Base-by-base conservation (phyloP, 2,888 invertebrate genomes). In the Acronicta aceris region DNA sequence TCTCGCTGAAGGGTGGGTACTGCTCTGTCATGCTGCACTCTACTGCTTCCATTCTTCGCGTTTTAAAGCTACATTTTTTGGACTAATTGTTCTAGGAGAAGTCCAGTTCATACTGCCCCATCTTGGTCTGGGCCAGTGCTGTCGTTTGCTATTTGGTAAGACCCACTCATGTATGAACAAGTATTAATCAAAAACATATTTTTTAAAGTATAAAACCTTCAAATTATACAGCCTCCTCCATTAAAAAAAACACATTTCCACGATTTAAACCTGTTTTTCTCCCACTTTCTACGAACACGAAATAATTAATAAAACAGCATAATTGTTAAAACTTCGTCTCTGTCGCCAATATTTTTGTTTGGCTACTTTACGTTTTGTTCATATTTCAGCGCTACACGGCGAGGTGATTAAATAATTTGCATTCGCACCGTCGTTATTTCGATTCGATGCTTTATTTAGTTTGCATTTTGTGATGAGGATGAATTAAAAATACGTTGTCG, bases 341-440 rank as follows among this genome's bases (percentile, higher is more conserved):
- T 27, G 70, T 64, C 62, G 65, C 53, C 68, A 45, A 54, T 73
- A 73, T 67, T 73, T 81, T 82, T 81, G 74, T 79, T 68, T 74
- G 71, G 73, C 66, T 72, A 75, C 78, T 83, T 76, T 68, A 71
- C 79, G 68, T 79, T 78, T 76, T 74, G 57, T 62, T 73, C 57
- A 76, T 75, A 81, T 77, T 77, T 72, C 73, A 64, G 50, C 55
- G 53, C 59, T 76, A 68, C 47, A 64, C 75, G 69, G 72, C 61
- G 66, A 79, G 74, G 80, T 81, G 83, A 86, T 86, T 86, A 85
- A 83, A 84, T 81, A 78, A 85, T 86, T 87, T 83, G 76, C 79
- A 71, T 68, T 73, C 74, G 62, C 62, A 74, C 69, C 76, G 73
- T 67, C 78, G 78, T 65, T 74, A 80, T 80, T 79, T 75, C 74